A percentile compares a stretch with the other conserved stretches of the same genome.
phyloP scores from a whole-genome alignment of 2,797 vertebrate species.

The Sandelia bainsii region DNA sequence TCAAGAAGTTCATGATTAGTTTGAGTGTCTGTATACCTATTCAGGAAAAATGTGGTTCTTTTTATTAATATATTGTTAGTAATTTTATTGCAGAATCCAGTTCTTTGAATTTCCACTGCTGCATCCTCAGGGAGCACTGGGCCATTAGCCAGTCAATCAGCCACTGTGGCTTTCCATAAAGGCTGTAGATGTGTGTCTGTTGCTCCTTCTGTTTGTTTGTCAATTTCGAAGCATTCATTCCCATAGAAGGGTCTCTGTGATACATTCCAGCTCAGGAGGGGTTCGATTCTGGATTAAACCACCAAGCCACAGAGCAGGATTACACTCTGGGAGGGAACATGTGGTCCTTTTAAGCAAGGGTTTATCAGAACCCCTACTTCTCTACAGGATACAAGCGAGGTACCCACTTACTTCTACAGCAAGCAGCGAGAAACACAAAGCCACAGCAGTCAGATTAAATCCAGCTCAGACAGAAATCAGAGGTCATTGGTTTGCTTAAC shows the following conservation, averaged over 20 bases:
- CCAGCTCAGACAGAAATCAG: constrained; percentile 21
- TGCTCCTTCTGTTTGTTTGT: constrained; percentile 27
- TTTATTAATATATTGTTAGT: constrained; percentile 18
- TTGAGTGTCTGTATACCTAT: background rate
- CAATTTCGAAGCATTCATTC: constrained; percentile 43
- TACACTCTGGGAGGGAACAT: constrained; percentile 67
- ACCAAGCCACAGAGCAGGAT: constrained; percentile 57
- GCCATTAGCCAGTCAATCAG: constrained; percentile 53
- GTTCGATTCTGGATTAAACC: constrained; percentile 68
- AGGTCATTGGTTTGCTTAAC: constrained; percentile 23
- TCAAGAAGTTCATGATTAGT: too few relatives aligned
- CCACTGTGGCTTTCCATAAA: constrained; percentile 31
- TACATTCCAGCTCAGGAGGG: constrained; percentile 54
- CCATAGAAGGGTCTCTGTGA: constrained; percentile 43
- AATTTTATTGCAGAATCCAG: constrained; percentile 16
- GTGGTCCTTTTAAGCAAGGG: constrained; percentile 62
- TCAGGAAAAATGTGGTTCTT: constrained; percentile 20
- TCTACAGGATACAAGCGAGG: constrained; percentile 27
- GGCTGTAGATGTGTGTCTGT: constrained; percentile 16
- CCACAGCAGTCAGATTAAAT: constrained; percentile 19
- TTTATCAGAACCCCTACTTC: constrained; percentile 42
- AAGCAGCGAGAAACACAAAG: constrained; percentile 32
- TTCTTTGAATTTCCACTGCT: constrained; percentile 35
- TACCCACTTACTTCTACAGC: constrained; percentile 16
- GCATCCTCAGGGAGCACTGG: constrained; percentile 12